Evolutionary conservation across 2,113 vertebrate genomes (phyloP), one percentile per base, ranked within the genome.

Genomic region (Nansenia antarctica): DNA sequence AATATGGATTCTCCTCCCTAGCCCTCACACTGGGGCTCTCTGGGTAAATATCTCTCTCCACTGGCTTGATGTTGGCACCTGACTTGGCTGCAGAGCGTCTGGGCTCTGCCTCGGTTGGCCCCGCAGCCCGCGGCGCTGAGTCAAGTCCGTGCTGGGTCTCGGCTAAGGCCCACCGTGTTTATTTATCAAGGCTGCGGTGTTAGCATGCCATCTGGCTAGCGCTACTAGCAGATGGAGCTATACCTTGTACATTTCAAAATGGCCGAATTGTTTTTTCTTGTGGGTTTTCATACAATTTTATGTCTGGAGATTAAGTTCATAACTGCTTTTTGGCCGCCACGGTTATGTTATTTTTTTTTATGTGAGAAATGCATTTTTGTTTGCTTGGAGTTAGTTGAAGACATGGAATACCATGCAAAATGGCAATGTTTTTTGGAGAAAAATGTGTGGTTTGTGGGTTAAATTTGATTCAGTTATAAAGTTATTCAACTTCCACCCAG

Each of bases 201-300:
- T 66, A 67, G 58, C 62, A 54, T 70, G 64, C 67, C 73, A 70
- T 81, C 77, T 80, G 75, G 71, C 58, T 35, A 27, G 37, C 12
- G 8, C 49, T 63, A 20, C 12, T 15, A 55, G 15, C 68, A 67
- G 39, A 70, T 67, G 31, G 65, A 69, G 31, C 32, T 5, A 6
- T 45, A 39, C n/a, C 22, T 66, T 47, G 47, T 27, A 39, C 9
- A 39, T 32, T 62, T 45, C 35, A 37, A 72, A 49, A 58, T 39
- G 31, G 20, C 39, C 7, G 24, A n/a, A 37, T 34, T 62, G 42
- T 45, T 61, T 66, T 70, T 62, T 67, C 37, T 30, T 60, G 29
- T 66, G 54, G 57, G 42, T 76, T 76, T 78, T 70, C 62, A 52
- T 72, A 67, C 74, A 79, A 73, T 34, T 15, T 67, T 65, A 53